phyloP scores from a whole-genome alignment of 2,888 invertebrate genomes.

The Plusia festucae region DNA sequence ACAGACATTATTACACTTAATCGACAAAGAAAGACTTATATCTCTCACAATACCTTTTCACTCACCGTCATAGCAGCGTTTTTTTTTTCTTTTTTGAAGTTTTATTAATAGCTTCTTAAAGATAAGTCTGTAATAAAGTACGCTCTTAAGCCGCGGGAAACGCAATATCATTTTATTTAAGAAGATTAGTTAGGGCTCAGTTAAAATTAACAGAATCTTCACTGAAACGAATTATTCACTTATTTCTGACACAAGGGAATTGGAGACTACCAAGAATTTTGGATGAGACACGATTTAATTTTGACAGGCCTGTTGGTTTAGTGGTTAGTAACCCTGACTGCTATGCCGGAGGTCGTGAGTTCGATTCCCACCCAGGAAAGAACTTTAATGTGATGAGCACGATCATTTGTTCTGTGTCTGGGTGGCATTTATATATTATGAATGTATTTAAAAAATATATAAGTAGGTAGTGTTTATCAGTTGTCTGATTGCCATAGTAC shows the following conservation, averaged over 20 bases:
- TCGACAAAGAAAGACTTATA: conserved; percentile 20
- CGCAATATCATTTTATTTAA: conserved; percentile 56
- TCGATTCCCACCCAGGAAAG: too few relatives aligned
- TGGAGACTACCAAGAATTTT: conserved; percentile 16
- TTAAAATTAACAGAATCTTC: conserved; percentile 38
- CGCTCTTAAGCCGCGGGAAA: conserved; percentile 30
- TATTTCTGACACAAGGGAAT: conserved; percentile 31
- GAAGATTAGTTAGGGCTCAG: conserved; percentile 44
- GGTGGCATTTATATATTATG: too few relatives aligned
- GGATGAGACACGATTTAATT: conserved; percentile 7
- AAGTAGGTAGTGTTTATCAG: too few relatives aligned
- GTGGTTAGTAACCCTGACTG: too few relatives aligned
- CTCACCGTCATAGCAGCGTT: conserved; percentile 19
- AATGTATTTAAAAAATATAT: too few relatives aligned
- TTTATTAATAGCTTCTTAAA: conserved; percentile 51
- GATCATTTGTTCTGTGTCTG: too few relatives aligned
- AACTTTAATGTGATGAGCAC: too few relatives aligned
- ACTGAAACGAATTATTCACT: conserved; percentile 23
- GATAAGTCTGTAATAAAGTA: conserved; percentile 52
- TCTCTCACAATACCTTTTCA: conserved; percentile 27
- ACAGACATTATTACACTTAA: conserved; percentile 24
- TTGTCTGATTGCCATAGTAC: too few relatives aligned
- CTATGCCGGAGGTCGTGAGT: too few relatives aligned
- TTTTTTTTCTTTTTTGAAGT: conserved; percentile 48
- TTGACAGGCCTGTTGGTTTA: too few relatives aligned